A percentile compares a stretch with the other conserved stretches of the same genome.
phyloP scores from a whole-genome alignment of 2,113 vertebrate species.

The Syrmaticus mikado region DNA sequence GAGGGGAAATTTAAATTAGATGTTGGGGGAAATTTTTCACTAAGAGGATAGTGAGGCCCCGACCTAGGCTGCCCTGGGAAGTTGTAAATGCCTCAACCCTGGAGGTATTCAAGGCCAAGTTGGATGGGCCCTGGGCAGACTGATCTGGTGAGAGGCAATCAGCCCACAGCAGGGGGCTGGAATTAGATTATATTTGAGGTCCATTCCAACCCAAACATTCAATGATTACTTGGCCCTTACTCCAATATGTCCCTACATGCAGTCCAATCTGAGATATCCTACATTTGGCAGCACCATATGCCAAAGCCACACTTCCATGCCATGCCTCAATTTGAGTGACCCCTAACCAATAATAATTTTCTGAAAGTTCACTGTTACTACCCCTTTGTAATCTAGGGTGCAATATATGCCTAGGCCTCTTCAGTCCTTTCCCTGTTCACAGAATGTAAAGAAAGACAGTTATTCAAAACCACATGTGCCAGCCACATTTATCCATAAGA shows the following conservation, averaged over 20 bases:
- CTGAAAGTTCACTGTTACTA: background rate
- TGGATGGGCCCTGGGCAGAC: too few relatives aligned
- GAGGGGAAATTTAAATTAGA: too few relatives aligned
- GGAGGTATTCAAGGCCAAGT: too few relatives aligned
- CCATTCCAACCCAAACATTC: too few relatives aligned
- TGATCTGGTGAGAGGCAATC: too few relatives aligned
- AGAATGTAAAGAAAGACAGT: background rate
- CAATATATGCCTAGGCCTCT: background rate
- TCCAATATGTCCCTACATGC: accelerated
- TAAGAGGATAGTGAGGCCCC: too few relatives aligned
- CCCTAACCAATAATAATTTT: background rate
- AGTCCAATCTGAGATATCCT: background rate
- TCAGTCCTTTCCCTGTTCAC: background rate
- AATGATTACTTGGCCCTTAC: background rate
- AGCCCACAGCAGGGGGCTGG: too few relatives aligned
- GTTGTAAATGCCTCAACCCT: too few relatives aligned
- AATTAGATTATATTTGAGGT: too few relatives aligned
- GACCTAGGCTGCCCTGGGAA: too few relatives aligned
- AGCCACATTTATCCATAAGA: background rate
- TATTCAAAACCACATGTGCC: background rate
- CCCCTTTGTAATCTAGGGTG: background rate
- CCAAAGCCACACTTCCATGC: background rate
- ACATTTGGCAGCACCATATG: background rate
- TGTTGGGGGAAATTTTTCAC: too few relatives aligned
- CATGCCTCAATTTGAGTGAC: background rate